A percentile compares a stretch with the other conserved stretches of the same genome.
These are phyloP conservation scores for Platysteira castanea DNA, from an alignment of 2,113 vertebrate species.

Conservation along the genomic window DNA sequence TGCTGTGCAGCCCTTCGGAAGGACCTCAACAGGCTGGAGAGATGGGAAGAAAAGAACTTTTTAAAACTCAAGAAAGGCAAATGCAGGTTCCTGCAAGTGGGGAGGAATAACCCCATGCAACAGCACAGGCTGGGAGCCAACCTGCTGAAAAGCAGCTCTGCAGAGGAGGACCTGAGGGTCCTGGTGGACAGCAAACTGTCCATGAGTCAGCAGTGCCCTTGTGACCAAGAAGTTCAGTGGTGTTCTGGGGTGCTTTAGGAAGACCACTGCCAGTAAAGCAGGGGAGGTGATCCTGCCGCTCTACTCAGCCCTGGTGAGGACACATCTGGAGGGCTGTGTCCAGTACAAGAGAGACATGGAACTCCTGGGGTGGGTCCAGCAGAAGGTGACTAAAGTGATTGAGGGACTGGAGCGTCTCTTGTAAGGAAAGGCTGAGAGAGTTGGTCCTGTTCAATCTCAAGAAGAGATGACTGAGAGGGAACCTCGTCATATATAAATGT, in stretches of 20 bases:
- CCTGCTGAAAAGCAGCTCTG: background rate
- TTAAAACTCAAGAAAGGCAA: background rate
- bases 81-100: background rate
- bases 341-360: background rate
- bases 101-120: background rate
- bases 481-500: background rate
- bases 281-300: background rate
- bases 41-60: background rate
- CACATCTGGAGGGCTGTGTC: background rate
- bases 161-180: background rate
- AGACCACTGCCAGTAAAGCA: background rate
- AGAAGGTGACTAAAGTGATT: background rate
- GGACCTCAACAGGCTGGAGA: background rate
- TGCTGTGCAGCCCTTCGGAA: background rate
- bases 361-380: background rate
- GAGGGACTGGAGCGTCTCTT: background rate
- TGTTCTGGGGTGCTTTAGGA: background rate
- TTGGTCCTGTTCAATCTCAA: fast-evolving
- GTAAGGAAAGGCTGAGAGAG: background rate
- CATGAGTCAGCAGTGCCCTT: too few species aligned
- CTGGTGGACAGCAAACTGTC: background rate
- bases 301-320: background rate
- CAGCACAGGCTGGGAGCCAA: background rate
- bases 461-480: background rate
- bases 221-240: background rate